Percentiles rank a stretch among this genome's conserved stretches.
Conservation (phyloP, 2,797 vertebrate genomes). For the Trachurus trachurus region DNA sequence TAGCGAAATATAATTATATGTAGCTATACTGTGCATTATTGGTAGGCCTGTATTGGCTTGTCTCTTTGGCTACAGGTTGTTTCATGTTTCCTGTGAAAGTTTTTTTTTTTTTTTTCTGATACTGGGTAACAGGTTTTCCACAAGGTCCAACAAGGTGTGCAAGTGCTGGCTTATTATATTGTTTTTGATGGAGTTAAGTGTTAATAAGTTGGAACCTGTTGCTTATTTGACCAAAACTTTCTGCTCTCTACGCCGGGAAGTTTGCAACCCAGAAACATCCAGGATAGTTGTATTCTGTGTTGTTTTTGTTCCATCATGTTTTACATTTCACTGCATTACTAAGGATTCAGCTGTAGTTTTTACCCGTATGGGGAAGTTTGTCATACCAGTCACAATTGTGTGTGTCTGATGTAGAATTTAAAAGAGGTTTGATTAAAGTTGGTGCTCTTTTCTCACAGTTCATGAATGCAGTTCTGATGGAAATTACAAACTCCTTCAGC, state of each 20-base stretch:
- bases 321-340: background rate
- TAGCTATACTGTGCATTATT: background rate
- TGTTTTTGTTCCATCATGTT: background rate
- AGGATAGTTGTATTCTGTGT: background rate
- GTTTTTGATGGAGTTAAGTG: background rate
- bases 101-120: conserved; percentile 23
- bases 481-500: conserved; percentile 43
- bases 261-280: background rate
- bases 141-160: background rate
- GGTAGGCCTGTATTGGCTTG: background rate
- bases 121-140: background rate
- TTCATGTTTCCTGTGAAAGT: background rate
- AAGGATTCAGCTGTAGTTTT: conserved; percentile 1
- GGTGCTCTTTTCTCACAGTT: conserved; percentile 24
- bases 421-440: conserved; percentile 13
- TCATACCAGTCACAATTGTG: background rate
- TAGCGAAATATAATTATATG: background rate
- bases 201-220: background rate
- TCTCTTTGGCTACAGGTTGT: conserved; percentile 5
- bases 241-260: background rate
- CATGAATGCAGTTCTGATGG: conserved; percentile 15
- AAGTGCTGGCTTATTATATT: background rate
- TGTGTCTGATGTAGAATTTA: background rate
- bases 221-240: background rate
- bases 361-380: background rate